These are phyloP conservation scores for Pocillopora damicornis DNA, from an alignment of 64 coral and sea anemone genomes.

Conservation along the genomic window DNA sequence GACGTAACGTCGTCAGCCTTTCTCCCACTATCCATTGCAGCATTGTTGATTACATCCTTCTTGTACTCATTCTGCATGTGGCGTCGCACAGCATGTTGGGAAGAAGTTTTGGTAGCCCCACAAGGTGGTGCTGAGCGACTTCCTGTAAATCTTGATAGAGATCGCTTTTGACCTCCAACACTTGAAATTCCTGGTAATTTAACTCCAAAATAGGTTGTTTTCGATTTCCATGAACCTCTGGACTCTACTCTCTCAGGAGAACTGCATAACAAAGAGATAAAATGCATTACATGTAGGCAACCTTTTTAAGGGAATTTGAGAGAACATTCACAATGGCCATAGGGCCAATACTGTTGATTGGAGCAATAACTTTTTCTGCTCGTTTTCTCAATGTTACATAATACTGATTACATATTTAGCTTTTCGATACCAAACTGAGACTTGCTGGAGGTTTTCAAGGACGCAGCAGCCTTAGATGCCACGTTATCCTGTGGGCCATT, in stretches of 20 bases:
- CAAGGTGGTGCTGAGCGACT: conserved; percentile 73
- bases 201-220: conserved; percentile 83
- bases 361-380: too few relatives aligned
- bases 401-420: too few relatives aligned
- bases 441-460: too few relatives aligned
- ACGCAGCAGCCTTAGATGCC: too few relatives aligned
- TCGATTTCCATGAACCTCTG: conserved; percentile 79
- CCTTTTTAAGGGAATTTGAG: background rate
- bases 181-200: conserved; percentile 72
- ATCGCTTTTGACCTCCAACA: conserved; percentile 10
- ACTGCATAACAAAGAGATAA: background rate
- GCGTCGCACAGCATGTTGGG: conserved; percentile 70
- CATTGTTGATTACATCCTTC: conserved; percentile 9
- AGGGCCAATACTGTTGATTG: too few relatives aligned
- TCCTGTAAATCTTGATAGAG: conserved; percentile 23
- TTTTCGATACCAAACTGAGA: too few relatives aligned
- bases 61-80: conserved; percentile 96
- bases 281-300: background rate
- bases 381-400: too few relatives aligned
- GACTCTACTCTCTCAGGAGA: conserved; percentile 35
- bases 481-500: too few relatives aligned
- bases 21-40: background rate
- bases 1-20: conserved; percentile 17
- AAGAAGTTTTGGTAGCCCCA: conserved; percentile 52
- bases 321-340: too few relatives aligned